phyloP scores from a whole-genome alignment of 2,888 invertebrate genomes.

The Idaea straminata region DNA sequence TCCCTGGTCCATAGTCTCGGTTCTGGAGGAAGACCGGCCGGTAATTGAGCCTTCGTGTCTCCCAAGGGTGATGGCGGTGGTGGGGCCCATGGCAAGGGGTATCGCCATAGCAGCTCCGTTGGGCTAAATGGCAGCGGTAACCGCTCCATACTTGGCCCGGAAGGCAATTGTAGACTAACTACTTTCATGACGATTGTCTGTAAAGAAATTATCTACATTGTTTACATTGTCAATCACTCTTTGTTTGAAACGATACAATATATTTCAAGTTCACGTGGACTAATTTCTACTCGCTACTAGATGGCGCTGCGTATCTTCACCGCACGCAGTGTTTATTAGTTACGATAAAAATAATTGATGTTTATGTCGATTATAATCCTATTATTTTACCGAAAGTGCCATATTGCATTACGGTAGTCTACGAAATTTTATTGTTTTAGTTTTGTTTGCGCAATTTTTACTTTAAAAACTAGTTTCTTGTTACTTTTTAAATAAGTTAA shows the following conservation, averaged over 20 bases:
- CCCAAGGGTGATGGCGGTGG: conserved; percentile 85
- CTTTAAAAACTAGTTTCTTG: neutral
- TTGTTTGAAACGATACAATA: neutral
- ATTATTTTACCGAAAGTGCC: neutral
- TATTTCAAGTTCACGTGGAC: neutral
- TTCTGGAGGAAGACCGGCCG: conserved; percentile 90
- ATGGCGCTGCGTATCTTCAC: conserved; percentile 4
- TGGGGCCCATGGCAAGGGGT: conserved; percentile 88
- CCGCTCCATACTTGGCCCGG: conserved; percentile 87
- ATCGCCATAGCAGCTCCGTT: conserved; percentile 92
- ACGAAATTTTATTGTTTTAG: neutral
- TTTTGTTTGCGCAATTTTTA: neutral
- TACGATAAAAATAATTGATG: neutral
- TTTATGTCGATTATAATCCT: neutral
- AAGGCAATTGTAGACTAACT: conserved; percentile 85
- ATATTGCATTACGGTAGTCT: neutral
- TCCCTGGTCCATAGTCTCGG: conserved; percentile 95
- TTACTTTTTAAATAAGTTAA: neutral
- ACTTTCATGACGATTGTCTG: conserved; percentile 82
- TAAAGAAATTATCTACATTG: conserved; percentile 34
- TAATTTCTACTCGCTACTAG: conserved; percentile 5
- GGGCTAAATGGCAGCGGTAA: conserved; percentile 90
- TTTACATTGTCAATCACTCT: neutral
- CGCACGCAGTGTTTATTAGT: neutral
- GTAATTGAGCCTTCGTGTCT: conserved; percentile 93